Base-by-base conservation (phyloP, 1,140 invertebrate species). In the Maconellicoccus hirsutus region DNA sequence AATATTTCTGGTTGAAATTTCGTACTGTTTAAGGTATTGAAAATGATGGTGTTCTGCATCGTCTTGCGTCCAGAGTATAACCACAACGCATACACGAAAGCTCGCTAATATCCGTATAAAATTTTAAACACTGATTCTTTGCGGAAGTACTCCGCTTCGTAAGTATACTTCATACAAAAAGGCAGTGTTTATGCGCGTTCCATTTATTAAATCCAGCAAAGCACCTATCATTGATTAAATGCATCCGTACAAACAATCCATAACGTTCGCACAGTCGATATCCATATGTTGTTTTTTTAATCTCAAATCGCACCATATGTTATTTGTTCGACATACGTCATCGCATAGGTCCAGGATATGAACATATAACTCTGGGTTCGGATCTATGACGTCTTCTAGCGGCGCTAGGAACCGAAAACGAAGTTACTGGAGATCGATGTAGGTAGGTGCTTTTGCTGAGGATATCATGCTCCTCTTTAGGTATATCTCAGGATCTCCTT, bases 401-500 rank as follows among this genome's bases (percentile, higher is more conserved):
- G 3, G 61, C 61, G 25, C 61, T 25, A 25, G 61, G 61, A 66
- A 66, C 61, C 10, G 61, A 66, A 8, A 66, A 23, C 25, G 61
- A 26, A 23, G 61, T 66, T 8, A 23, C 21, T 19, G 61, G 61
- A 66, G 61, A 66, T 66, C 61, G 61, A 66, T 66, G 21, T 12
- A 66, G 22, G 10, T 4, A 26, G 25, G 61, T 66, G 61, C 61
- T 66, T 66, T 66, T 66, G 61, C 61, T 26, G 61, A 66, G 61
- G 61, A 66, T 66, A 25, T 66, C 61, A 19, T 66, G 61, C 61
- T 66, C 61, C 61, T 66, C 61, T 66, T 66, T 66, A 10, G 61
- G 22, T 26, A 66, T 66, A 66, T 66, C 61, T 66, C 61, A 66
- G 61, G 61, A 66, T 26, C 61, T 66, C 25, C 61, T 66, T 23